Evolutionary conservation across 2,888 invertebrate species (phyloP).

Genomic region (Tenodera sinensis): DNA sequence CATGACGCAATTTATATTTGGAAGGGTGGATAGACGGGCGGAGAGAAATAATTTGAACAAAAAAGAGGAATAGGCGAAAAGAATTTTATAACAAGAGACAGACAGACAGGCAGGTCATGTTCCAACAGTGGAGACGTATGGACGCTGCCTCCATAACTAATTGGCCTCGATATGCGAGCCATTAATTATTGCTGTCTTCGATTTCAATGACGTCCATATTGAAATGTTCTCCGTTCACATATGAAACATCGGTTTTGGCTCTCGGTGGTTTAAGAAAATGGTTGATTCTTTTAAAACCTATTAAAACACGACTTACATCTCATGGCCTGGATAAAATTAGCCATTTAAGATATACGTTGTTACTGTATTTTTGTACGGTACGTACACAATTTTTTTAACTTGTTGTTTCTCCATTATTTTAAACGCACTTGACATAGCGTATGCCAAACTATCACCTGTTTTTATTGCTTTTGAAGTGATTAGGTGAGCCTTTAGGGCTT

Average conservation of each 20-base stretch:
- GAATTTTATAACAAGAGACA: background rate
- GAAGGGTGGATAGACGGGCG: background rate
- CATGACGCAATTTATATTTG: slow-evolving; percentile 21
- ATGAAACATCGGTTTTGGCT: background rate
- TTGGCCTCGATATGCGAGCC: background rate
- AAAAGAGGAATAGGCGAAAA: background rate
- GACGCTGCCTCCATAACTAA: background rate
- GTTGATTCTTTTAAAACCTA: background rate
- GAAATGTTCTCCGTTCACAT: background rate
- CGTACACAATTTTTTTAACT: too few species aligned
- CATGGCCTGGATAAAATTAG: too few species aligned
- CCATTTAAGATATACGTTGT: too few species aligned
- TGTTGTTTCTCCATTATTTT: too few species aligned
- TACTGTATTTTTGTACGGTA: too few species aligned
- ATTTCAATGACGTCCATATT: background rate
- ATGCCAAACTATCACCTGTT: too few species aligned
- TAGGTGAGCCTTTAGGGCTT: too few species aligned
- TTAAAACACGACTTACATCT: too few species aligned
- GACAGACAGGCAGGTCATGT: background rate
- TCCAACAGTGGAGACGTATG: background rate
- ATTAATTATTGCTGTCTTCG: background rate
- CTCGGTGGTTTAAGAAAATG: background rate
- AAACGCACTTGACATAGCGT: too few species aligned
- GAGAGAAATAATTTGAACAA: background rate
- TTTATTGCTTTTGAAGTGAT: too few species aligned